Conservation (phyloP, 2,797 vertebrate species). For the Anabas testudineus region DNA sequence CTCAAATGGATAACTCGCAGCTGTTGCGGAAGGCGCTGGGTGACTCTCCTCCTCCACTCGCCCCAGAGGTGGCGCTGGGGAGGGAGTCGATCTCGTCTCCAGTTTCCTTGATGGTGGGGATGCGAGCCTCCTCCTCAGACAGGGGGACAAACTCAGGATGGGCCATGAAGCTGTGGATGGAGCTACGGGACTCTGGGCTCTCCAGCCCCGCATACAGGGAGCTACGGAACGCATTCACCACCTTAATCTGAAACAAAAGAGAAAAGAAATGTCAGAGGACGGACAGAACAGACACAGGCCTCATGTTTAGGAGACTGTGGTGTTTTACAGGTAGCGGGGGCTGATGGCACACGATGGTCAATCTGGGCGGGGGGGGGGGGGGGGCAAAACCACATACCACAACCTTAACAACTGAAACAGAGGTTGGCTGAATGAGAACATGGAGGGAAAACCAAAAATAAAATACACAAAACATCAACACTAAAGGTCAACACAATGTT, state of each 20-base stretch:
- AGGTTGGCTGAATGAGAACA: slow-evolving; percentile 1
- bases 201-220: slow-evolving; percentile 90
- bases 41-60: slow-evolving; percentile 69
- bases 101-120: slow-evolving; percentile 84
- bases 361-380: slow-evolving; percentile 7
- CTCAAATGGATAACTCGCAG: slow-evolving; percentile 88
- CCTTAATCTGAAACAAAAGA: slow-evolving; percentile 89
- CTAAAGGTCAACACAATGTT: slow-evolving; percentile 15
- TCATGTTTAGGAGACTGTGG: not conserved
- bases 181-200: slow-evolving; percentile 91
- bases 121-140: slow-evolving; percentile 89
- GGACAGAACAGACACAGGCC: not conserved
- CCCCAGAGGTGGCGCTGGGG: slow-evolving; percentile 53
- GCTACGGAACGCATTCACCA: slow-evolving; percentile 96
- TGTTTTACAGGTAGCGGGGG: slow-evolving; percentile 21
- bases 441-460: slow-evolving; percentile 4
- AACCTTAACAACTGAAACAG: slow-evolving; percentile 4
- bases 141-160: slow-evolving; percentile 91
- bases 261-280: slow-evolving; percentile 2
- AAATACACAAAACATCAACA: slow-evolving; percentile 21
- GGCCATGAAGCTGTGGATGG: slow-evolving; percentile 98
- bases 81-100: slow-evolving; percentile 69
- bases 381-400: slow-evolving; percentile 43
- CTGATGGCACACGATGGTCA: slow-evolving; percentile 31
- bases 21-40: slow-evolving; percentile 81